Evolutionary conservation across 2,888 invertebrate species (phyloP).

Genomic region (Aphodius sticticus): DNA sequence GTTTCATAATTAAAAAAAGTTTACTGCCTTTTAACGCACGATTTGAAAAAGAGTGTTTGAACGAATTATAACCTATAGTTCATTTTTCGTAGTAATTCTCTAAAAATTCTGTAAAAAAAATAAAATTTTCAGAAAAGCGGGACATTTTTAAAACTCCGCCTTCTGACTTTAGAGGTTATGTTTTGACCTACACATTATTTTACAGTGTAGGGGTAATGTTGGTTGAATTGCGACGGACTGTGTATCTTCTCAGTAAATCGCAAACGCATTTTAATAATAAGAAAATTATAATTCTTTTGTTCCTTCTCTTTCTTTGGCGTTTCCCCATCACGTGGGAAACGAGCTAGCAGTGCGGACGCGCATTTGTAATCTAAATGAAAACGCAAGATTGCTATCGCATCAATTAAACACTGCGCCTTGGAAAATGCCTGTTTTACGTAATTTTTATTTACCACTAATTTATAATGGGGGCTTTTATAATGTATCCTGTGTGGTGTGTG

Average conservation of each 20-base stretch:
- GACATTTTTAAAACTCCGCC: too few relatives aligned
- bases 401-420: not conserved
- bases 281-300: not conserved
- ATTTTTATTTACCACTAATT: not conserved
- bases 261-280: not conserved
- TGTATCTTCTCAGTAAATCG: not conserved
- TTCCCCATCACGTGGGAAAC: not conserved
- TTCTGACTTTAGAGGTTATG: too few relatives aligned
- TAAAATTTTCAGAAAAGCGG: too few relatives aligned
- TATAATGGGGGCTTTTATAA: not conserved
- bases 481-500: not conserved
- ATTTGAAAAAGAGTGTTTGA: too few relatives aligned
- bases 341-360: not conserved
- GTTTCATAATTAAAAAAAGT: too few relatives aligned
- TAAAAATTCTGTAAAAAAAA: too few relatives aligned
- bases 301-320: not conserved
- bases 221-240: not conserved
- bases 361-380: not conserved
- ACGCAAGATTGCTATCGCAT: not conserved
- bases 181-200: not conserved
- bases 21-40: too few relatives aligned
- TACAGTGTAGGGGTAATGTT: not conserved
- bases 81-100: too few relatives aligned
- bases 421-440: not conserved
- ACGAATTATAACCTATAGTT: too few relatives aligned